These are phyloP conservation scores for Hydrolagus affinis DNA, from an alignment of 2,113 vertebrate genomes.

Conservation along the genomic window DNA sequence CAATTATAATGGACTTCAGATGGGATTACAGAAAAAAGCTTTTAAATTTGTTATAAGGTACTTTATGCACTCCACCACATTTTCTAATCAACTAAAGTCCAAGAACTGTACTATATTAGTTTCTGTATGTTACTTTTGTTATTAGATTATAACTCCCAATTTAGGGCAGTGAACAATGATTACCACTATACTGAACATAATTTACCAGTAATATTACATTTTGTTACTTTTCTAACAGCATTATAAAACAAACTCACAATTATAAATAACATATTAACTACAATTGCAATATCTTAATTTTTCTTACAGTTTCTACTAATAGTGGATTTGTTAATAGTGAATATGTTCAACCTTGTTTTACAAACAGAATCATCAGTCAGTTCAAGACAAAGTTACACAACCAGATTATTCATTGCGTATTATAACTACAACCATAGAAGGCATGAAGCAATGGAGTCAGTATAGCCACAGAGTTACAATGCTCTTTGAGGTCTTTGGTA, in stretches of 20 bases:
- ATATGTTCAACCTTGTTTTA: neutral
- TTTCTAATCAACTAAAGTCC: no score
- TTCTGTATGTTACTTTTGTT: no score
- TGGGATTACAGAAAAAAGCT: no score
- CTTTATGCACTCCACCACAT: no score
- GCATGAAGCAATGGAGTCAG: slow-evolving; percentile 83
- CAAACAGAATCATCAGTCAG: slow-evolving; percentile 45
- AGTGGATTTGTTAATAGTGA: neutral
- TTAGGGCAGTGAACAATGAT: no score
- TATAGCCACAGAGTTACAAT: slow-evolving; percentile 61
- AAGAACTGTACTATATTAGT: no score
- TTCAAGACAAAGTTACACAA: slow-evolving; percentile 49
- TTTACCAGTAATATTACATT: no score
- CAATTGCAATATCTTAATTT: neutral
- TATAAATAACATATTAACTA: neutral
- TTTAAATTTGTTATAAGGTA: no score
- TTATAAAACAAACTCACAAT: neutral
- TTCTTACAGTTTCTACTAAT: neutral
- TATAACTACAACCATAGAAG: slow-evolving; percentile 73
- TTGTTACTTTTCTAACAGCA: no score
- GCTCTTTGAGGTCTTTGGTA: slow-evolving; percentile 86
- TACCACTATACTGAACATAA: no score
- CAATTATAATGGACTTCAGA: no score
- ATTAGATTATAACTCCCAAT: no score
- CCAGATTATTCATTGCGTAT: slow-evolving; percentile 71